Evolutionary conservation across 2,113 vertebrate genomes (phyloP), one percentile per base, ranked within the genome.

Genomic region (Chaetops frenatus): DNA sequence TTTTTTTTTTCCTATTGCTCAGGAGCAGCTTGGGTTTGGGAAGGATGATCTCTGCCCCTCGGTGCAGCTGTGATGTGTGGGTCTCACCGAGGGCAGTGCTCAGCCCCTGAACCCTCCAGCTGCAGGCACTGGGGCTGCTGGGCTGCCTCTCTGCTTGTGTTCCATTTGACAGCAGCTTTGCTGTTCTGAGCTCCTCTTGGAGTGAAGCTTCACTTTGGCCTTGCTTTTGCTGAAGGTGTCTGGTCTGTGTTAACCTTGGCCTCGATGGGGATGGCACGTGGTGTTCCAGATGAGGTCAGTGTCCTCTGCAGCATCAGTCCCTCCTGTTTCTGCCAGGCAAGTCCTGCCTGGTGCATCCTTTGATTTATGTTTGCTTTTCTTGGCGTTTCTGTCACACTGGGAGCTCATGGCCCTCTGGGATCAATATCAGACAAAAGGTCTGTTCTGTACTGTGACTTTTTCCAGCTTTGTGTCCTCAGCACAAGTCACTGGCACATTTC

Each of bases 391-490:
- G 23, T 82, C 71, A 25, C 58, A 9, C 11, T 0, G 0, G 58
- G 35, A 54, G 54, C 45, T 82, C 73, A 1, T 9, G 31, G 44
- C 36, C 57, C 57, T 76, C 47, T 77, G 77, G 45, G 72, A 84
- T 74, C 88, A 29, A 13, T 70, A 17, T 0, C 21, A 79, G 79
- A 85, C 86, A 66, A 54, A 83, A 77, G 82, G 33, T 62, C 24
- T 88, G 13, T n/a, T 82, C 57, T 79, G 35, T 58, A 11, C n/a
- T 66, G 64, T 83, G 82, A 44, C 42, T 81, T 58, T 6, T 29
- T 40, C 64, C 81, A 50, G 60, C 72, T 60, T 71, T 44, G 76
- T 97, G 76, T 92, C 67, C 85, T 66, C 69, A 81, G 76, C 60
- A 66, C 80, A 29, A 48, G 44, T 78, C 67, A 81, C 47, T 21